Evolutionary conservation across 1,140 invertebrate species (phyloP), one percentile per base, ranked within the genome.

Genomic region (Drosophila nasuta): DNA sequence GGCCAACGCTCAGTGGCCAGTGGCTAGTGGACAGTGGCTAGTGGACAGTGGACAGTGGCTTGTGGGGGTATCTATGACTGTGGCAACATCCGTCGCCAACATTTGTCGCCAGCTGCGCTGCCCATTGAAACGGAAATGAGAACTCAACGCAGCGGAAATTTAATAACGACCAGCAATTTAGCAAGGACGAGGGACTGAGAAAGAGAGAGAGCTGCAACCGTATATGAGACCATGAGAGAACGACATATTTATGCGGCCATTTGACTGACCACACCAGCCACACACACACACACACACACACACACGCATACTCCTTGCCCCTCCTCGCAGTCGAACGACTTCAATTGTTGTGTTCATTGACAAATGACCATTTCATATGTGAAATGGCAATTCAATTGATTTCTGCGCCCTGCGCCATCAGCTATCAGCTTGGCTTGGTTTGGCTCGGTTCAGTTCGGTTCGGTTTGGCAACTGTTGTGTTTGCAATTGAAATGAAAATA

Each of bases 401-500:
- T 88, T 83, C 83, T 72, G 60, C 73, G 20, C 38, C 43, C 17
- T 30, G 41, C 52, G 41, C 52, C 43, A 43, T 15, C 25, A 48
- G 46, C 46, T 17, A 48, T 20, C 13, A 48, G 15, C 13, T 17
- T 5, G 8, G 46, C 15, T 43, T 13, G 41, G 41, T n/a, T 43
- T 43, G 7, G 7, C 46, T 10, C 33, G 33, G 5, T 33, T 33
- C 30, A 2, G 4, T 33, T 33, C 30, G 30, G 5, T 33, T 33
- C 33, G 33, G 35, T 38, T 38, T 38, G 54, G 54, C 54, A 41
- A 57, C 54, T 57, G 76, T 69, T 71, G 76, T 69, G 82, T 88
- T 88, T 83, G 80, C 83, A 88, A 88, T 88, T 88, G 85, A 88
- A 88, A 88, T 88, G 85, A 88, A 88, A 88, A 88, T 88, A 88